Percentiles rank a stretch among this genome's conserved stretches.
Conservation (phyloP, 2,888 invertebrate species). For the Incurvaria masculella region DNA sequence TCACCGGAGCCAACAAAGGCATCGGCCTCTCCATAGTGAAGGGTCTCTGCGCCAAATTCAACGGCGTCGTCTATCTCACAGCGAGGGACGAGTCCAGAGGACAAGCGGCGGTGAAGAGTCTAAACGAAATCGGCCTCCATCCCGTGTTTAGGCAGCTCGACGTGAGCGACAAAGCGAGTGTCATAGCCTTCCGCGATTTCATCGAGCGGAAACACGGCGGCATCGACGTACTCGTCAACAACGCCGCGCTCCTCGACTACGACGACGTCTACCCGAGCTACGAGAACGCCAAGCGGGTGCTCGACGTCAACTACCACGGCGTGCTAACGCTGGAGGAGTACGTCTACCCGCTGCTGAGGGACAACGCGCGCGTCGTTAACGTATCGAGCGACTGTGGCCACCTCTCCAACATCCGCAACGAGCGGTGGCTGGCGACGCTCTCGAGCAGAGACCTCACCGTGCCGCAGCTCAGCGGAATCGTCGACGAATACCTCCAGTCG, state of each 20-base stretch:
- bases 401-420: constrained; percentile 46
- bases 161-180: constrained; percentile 57
- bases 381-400: too few species aligned
- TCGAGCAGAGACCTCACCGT: constrained; percentile 29
- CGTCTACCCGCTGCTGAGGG: constrained; percentile 65
- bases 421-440: constrained; percentile 32
- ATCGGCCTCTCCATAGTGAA: constrained; percentile 67
- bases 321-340: constrained; percentile 35
- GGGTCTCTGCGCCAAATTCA: constrained; percentile 61
- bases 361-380: constrained; percentile 72
- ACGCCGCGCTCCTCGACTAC: constrained; percentile 59
- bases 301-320: constrained; percentile 39
- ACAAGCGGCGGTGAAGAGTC: constrained; percentile 52
- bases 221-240: too few species aligned
- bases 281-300: constrained; percentile 38
- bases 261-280: constrained; percentile 38
- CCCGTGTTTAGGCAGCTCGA: constrained; percentile 67
- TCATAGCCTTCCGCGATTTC: constrained; percentile 54
- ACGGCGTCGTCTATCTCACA: constrained; percentile 69
- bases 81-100: constrained; percentile 59
- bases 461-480: constrained; percentile 36
- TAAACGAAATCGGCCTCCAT: constrained; percentile 52
- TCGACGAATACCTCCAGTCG: constrained; percentile 38
- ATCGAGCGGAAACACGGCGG: constrained; percentile 61
- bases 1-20: too few species aligned